phyloP scores from a whole-genome alignment of 2,888 invertebrate genomes.

The Oasisia sp. region DNA sequence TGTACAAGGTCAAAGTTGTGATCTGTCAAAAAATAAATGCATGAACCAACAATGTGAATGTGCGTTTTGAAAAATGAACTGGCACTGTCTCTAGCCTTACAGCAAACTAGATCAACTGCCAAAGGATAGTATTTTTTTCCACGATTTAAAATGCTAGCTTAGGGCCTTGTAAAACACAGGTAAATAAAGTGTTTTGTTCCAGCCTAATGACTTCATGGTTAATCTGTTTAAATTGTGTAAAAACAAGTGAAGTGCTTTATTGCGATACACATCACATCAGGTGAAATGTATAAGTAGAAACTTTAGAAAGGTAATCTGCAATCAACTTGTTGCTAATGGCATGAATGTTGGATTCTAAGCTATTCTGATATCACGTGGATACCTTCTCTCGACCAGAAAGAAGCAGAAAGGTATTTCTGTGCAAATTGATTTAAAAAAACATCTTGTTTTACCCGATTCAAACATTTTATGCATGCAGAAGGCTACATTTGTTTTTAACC shows the following conservation, averaged over 20 bases:
- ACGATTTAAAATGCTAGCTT: neutral
- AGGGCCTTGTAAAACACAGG: neutral
- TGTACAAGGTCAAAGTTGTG: conserved; percentile 17
- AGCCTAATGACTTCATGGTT: neutral
- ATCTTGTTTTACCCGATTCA: too few relatives aligned
- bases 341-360: too few relatives aligned
- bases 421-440: too few relatives aligned
- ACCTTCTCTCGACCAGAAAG: too few relatives aligned
- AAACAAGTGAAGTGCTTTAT: neutral
- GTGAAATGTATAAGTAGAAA: too few relatives aligned
- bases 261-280: neutral
- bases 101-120: neutral
- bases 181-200: neutral
- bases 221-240: neutral
- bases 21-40: neutral
- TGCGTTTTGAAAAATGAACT: too few relatives aligned
- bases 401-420: too few relatives aligned
- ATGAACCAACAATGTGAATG: neutral
- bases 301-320: too few relatives aligned
- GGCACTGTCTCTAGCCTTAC: neutral
- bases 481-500: too few relatives aligned
- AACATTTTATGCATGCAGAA: too few relatives aligned
- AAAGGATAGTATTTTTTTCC: neutral
- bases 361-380: too few relatives aligned
- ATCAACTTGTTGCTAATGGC: too few relatives aligned